A percentile compares a stretch with the other conserved stretches of the same genome.
phyloP scores from a whole-genome alignment of 2,888 invertebrate species.

The Galerucella pusilla region DNA sequence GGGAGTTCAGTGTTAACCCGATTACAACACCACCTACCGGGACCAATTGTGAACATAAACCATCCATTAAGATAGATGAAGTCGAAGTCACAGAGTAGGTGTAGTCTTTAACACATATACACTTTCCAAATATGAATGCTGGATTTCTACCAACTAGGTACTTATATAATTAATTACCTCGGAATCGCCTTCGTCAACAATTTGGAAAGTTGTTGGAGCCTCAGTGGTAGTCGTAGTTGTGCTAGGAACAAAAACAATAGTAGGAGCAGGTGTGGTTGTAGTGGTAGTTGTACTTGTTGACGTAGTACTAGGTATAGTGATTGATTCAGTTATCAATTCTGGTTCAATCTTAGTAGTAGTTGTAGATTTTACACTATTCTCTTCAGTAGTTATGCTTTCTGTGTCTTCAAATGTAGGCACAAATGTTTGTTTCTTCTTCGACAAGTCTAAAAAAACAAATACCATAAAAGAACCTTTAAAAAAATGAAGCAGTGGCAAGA shows the following conservation, averaged over 20 bases:
- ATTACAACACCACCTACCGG: too few species aligned
- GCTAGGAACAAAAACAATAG: constrained; percentile 38
- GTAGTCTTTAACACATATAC: too few species aligned
- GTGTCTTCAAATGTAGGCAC: constrained; percentile 40
- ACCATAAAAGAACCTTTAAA: neutral
- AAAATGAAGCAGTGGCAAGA: neutral
- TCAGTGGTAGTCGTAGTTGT: constrained; percentile 42
- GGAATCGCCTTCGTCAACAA: constrained; percentile 52
- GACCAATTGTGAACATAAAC: too few species aligned
- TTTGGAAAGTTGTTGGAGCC: constrained; percentile 45
- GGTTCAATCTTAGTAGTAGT: constrained; percentile 45
- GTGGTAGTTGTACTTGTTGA: constrained; percentile 49
- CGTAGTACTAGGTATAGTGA: constrained; percentile 48
- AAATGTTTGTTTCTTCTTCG: constrained; percentile 43
- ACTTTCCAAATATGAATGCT: neutral
- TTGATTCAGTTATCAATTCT: constrained; percentile 32
- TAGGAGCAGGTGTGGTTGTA: constrained; percentile 50
- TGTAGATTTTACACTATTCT: constrained; percentile 34
- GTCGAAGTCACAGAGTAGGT: too few species aligned
- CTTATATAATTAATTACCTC: constrained; percentile 31
- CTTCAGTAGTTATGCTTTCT: constrained; percentile 43
- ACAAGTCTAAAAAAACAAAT: constrained; percentile 5
- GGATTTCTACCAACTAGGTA: neutral
- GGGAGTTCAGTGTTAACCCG: too few species aligned
- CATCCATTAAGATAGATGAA: too few species aligned